Percentiles rank a stretch among this genome's conserved stretches.
These are phyloP conservation scores for Charadrius vociferus DNA, from an alignment of 2,113 vertebrate species.

Conservation along the genomic window DNA sequence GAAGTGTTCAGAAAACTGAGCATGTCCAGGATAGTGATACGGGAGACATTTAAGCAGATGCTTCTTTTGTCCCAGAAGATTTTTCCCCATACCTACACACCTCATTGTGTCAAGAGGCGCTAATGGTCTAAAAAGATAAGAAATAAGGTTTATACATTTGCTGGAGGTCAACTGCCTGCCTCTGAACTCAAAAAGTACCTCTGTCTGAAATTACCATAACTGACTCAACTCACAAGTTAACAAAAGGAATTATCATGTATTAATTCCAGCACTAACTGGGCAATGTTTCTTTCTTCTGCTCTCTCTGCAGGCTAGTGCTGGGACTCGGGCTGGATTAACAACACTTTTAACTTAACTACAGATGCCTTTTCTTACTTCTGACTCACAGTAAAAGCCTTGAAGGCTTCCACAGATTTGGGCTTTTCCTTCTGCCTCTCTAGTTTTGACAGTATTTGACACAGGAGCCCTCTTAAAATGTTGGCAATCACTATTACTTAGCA, in stretches of 20 bases:
- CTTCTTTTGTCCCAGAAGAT: neutral
- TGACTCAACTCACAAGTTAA: neutral
- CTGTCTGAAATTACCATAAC: neutral
- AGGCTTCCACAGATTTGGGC: neutral
- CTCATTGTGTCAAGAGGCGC: neutral
- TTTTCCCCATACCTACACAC: neutral
- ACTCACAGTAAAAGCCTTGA: constrained; percentile 10
- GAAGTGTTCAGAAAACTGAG: neutral
- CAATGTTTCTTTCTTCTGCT: neutral
- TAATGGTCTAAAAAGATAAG: neutral
- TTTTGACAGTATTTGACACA: neutral
- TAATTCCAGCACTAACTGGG: neutral
- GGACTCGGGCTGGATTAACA: neutral
- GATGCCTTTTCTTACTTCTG: neutral
- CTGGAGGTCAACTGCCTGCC: neutral
- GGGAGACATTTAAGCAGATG: neutral
- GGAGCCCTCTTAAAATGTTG: constrained; percentile 1
- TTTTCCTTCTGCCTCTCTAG: neutral
- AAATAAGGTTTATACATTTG: neutral
- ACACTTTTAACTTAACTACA: neutral
- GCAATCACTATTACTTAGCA: neutral
- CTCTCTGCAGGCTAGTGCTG: neutral
- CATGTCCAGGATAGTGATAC: neutral
- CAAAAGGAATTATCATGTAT: neutral
- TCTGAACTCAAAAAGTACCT: neutral